These are phyloP conservation scores for Drosophila silvestris DNA, from an alignment of 2,888 invertebrate genomes.

Conservation along the genomic window DNA sequence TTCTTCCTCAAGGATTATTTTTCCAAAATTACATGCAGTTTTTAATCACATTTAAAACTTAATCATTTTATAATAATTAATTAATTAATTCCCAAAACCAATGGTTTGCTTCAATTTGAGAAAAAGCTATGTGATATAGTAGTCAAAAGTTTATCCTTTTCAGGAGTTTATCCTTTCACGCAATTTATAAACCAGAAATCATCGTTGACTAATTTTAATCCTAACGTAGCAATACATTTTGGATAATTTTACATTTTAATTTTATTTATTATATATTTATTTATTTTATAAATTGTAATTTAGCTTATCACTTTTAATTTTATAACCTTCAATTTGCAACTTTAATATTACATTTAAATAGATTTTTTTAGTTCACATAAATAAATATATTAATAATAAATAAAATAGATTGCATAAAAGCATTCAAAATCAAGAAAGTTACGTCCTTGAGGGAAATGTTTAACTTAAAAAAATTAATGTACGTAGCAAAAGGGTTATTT, in stretches of 20 bases:
- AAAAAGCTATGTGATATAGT: neutral
- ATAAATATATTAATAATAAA: neutral
- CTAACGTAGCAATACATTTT: neutral
- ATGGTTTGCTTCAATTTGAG: neutral
- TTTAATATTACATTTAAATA: neutral
- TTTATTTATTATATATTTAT: no score
- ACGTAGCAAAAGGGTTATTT: neutral
- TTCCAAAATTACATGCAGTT: neutral
- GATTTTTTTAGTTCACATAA: neutral
- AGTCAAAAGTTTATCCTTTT: neutral
- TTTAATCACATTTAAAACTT: neutral
- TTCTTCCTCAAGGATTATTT: neutral
- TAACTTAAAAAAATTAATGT: neutral
- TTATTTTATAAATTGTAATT: neutral
- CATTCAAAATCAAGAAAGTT: neutral
- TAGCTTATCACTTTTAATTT: neutral
- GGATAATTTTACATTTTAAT: neutral
- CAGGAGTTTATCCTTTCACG: neutral
- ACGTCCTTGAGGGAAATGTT: neutral
- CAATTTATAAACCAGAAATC: neutral
- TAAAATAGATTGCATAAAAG: neutral
- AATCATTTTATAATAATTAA: neutral
- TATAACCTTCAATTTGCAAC: neutral
- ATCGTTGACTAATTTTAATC: neutral
- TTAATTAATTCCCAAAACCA: neutral